Conservation (phyloP, 2,113 vertebrate genomes). For the Tiliqua scincoides region DNA sequence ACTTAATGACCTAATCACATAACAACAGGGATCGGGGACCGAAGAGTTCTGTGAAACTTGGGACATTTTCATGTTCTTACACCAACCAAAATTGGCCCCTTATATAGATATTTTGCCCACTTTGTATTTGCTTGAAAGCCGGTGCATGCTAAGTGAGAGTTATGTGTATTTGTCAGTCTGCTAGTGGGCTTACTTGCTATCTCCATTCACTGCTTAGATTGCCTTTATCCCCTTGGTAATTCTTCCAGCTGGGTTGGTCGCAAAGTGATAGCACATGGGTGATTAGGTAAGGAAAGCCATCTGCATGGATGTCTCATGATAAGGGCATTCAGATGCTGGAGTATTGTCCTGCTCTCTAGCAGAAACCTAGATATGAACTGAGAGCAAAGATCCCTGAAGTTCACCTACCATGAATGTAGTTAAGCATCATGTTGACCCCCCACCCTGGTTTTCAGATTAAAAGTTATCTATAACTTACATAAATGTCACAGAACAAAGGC, state of each 20-base stretch:
- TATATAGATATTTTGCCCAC: not conserved
- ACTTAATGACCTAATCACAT: too few relatives aligned
- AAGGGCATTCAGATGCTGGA: not conserved
- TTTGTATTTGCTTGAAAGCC: not conserved
- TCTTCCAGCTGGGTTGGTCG: not conserved
- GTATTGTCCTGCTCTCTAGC: not conserved
- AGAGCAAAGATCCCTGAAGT: not conserved
- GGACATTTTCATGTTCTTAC: not conserved
- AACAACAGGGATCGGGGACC: too few relatives aligned
- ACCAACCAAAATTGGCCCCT: not conserved
- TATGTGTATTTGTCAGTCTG: not conserved
- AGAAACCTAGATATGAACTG: constrained; percentile 10
- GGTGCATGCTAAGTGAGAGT: not conserved
- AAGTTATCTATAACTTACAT: constrained; percentile 2
- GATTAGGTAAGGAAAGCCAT: constrained; percentile 6
- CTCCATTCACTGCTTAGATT: not conserved
- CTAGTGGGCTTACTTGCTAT: not conserved
- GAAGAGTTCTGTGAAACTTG: not conserved
- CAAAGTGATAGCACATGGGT: not conserved
- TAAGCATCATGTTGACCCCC: not conserved
- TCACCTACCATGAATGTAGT: not conserved
- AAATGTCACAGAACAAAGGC: not conserved
- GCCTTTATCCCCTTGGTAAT: not conserved
- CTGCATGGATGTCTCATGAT: not conserved
- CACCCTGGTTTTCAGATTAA: constrained; percentile 14